These are phyloP conservation scores for Cololabis saira DNA, from an alignment of 2,113 vertebrate species.

Conservation along the genomic window DNA sequence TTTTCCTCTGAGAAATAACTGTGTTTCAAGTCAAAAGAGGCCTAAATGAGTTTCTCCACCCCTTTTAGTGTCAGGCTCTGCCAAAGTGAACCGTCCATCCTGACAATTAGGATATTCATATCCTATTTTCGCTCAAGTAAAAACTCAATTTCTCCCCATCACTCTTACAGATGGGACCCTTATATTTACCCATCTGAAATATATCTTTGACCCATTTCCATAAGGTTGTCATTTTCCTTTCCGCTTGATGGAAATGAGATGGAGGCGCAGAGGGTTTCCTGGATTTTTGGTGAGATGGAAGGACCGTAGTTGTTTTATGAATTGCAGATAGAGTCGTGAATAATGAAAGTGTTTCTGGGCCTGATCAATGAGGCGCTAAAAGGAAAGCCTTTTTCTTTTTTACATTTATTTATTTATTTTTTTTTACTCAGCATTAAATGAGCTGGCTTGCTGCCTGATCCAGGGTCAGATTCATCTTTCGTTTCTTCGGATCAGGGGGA, in stretches of 20 bases:
- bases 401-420: not conserved
- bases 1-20: constrained; percentile 42
- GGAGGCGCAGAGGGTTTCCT: constrained; percentile 39
- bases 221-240: constrained; percentile 62
- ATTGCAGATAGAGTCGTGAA: constrained; percentile 73
- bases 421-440: not conserved
- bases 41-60: constrained; percentile 47
- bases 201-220: constrained; percentile 73
- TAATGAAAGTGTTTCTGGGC: constrained; percentile 65
- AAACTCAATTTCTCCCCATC: constrained; percentile 67
- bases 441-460: constrained; percentile 36
- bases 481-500: constrained; percentile 21
- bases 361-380: constrained; percentile 48
- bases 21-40: constrained; percentile 34
- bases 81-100: constrained; percentile 32
- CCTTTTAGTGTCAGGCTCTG: constrained; percentile 6
- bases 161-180: constrained; percentile 55
- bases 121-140: constrained; percentile 63
- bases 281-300: constrained; percentile 41
- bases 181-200: constrained; percentile 73
- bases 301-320: constrained; percentile 54
- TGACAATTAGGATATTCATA: constrained; percentile 65
- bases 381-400: constrained; percentile 2
- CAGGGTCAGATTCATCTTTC: constrained; percentile 39
- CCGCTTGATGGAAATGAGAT: constrained; percentile 62